Evolutionary conservation across 1,140 invertebrate species (phyloP).

Genomic region (Monomorium pharaonis): DNA sequence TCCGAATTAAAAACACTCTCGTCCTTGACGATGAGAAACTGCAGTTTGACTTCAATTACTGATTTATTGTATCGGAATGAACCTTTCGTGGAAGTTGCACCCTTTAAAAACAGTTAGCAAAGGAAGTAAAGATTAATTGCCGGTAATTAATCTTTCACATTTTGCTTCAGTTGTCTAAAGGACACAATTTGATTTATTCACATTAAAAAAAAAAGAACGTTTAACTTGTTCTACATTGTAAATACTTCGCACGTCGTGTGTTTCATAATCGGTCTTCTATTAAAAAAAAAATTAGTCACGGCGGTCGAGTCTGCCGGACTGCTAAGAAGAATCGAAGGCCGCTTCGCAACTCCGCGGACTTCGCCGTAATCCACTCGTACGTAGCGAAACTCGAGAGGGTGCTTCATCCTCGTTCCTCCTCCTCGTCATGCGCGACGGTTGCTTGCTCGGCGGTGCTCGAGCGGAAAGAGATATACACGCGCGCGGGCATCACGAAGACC

Average conservation of each 20-base stretch:
- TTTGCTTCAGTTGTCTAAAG: background rate
- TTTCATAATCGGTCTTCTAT: conserved; percentile 29
- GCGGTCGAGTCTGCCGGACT: conserved; percentile 30
- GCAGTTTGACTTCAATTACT: background rate
- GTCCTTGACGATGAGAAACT: background rate
- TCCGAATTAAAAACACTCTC: background rate
- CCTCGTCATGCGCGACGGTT: conserved; percentile 38
- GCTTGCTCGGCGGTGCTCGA: conserved; percentile 26
- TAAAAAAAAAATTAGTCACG: conserved; percentile 40
- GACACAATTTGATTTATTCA: background rate
- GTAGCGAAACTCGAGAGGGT: conserved; percentile 35
- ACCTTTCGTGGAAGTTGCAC: background rate
- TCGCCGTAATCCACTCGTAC: conserved; percentile 58
- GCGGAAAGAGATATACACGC: conserved; percentile 64
- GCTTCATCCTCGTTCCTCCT: conserved; percentile 53
- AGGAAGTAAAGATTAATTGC: background rate
- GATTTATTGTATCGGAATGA: background rate
- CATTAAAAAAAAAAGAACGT: background rate
- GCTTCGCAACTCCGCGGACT: conserved; percentile 20
- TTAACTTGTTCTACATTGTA: background rate
- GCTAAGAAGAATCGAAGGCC: conserved; percentile 31
- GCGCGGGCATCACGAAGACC: background rate
- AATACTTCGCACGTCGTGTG: background rate
- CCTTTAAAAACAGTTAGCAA: background rate
- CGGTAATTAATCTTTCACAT: background rate